phyloP scores from a whole-genome alignment of 2,888 invertebrate genomes.

The Xanthia icteritia region DNA sequence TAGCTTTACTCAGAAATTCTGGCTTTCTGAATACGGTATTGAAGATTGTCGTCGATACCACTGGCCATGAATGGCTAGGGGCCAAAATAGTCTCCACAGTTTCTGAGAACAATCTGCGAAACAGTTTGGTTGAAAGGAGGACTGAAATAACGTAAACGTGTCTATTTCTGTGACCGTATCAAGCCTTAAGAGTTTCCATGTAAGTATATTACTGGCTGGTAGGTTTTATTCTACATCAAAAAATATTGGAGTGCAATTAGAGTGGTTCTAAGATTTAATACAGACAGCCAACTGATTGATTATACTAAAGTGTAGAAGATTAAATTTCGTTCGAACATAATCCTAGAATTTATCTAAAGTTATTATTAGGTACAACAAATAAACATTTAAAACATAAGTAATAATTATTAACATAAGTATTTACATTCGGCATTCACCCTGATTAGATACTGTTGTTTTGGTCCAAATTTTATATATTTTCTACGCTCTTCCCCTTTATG shows the following conservation, averaged over 20 bases:
- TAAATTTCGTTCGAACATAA: not conserved
- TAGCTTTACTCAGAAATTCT: constrained; percentile 16
- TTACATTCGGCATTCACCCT: too few relatives aligned
- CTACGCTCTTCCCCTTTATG: too few relatives aligned
- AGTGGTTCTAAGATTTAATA: constrained; percentile 3
- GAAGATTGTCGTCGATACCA: not conserved
- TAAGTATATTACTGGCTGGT: not conserved
- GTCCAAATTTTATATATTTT: too few relatives aligned
- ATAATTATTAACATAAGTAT: too few relatives aligned
- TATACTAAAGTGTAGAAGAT: not conserved
- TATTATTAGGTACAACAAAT: not conserved
- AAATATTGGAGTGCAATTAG: constrained; percentile 1
- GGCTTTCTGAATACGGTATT: constrained; percentile 5
- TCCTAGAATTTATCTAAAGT: not conserved
- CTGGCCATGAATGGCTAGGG: constrained; percentile 6
- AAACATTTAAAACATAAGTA: too few relatives aligned
- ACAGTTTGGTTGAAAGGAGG: not conserved
- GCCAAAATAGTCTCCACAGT: not conserved
- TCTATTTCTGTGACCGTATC: not conserved
- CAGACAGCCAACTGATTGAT: not conserved
- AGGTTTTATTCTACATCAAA: not conserved
- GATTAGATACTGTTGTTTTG: too few relatives aligned
- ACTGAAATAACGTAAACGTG: not conserved
- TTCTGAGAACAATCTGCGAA: not conserved
- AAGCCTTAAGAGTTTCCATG: not conserved